These are phyloP conservation scores for Hemistola chrysoprasaria DNA, from an alignment of 2,888 invertebrate species.

Conservation along the genomic window DNA sequence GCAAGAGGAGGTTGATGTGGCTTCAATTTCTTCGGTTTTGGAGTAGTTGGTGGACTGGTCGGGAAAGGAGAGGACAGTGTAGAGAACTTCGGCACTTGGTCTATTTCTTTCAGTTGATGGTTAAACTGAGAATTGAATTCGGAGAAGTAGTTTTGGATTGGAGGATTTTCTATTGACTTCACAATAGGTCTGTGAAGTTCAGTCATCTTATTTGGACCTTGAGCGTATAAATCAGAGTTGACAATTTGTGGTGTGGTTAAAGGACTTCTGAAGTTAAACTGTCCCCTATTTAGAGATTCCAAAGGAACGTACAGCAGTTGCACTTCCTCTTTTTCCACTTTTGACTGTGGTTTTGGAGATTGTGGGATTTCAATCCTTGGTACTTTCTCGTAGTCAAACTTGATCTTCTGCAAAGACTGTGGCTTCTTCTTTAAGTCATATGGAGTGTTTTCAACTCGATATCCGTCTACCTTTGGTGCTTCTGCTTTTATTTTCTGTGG, in stretches of 20 bases:
- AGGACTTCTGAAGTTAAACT: constrained; percentile 65
- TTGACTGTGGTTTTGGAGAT: constrained; percentile 35
- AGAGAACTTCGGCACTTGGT: constrained; percentile 65
- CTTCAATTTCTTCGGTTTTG: constrained; percentile 82
- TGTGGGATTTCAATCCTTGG: constrained; percentile 38
- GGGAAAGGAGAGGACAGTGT: constrained; percentile 63
- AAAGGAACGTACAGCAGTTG: constrained; percentile 92
- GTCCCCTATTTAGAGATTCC: constrained; percentile 84
- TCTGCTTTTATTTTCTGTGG: constrained; percentile 47
- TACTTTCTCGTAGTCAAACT: constrained; percentile 57
- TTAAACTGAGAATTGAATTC: constrained; percentile 55
- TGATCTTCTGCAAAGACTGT: constrained; percentile 66
- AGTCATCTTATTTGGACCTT: constrained; percentile 47
- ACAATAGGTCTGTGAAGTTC: constrained; percentile 51
- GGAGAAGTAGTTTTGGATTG: constrained; percentile 56
- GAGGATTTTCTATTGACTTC: constrained; percentile 49
- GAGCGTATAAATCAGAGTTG: constrained; percentile 57
- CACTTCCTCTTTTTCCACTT: constrained; percentile 84
- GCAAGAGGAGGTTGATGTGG: constrained; percentile 93
- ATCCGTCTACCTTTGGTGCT: constrained; percentile 68
- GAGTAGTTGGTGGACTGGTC: constrained; percentile 66
- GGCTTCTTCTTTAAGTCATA: constrained; percentile 54
- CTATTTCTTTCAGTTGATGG: constrained; percentile 35
- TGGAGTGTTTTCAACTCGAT: constrained; percentile 60
- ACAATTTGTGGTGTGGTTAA: constrained; percentile 47